A percentile compares a stretch with the other conserved stretches of the same genome.
Conservation (phyloP, 2,113 vertebrate genomes). For the Ceyx cyanopectus region DNA sequence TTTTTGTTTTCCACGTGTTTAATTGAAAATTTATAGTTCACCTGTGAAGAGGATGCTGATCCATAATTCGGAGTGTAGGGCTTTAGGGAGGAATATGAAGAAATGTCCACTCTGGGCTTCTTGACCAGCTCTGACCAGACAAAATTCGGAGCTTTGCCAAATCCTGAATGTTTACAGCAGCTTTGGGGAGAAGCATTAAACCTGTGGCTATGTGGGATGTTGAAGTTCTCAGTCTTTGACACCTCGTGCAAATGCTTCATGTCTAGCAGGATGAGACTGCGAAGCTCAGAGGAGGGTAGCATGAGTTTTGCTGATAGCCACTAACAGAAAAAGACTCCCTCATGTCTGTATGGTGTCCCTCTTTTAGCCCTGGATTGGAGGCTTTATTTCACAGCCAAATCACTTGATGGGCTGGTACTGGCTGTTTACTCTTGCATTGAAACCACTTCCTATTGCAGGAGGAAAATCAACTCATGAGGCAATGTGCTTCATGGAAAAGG, state of each 20-base stretch:
- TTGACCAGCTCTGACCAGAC: not conserved
- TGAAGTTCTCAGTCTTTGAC: not conserved
- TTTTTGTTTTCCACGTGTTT: not conserved
- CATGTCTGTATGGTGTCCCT: not conserved
- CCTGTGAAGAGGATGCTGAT: not conserved
- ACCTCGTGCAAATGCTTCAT: accelerated
- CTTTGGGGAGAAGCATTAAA: not conserved
- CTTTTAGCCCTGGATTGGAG: not conserved
- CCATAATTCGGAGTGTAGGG: not conserved
- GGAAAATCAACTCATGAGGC: not conserved
- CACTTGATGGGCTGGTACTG: not conserved
- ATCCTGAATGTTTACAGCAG: not conserved
- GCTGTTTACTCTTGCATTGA: not conserved
- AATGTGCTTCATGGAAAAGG: not conserved
- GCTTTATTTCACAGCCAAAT: not conserved
- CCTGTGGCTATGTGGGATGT: not conserved
- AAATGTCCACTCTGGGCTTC: not conserved
- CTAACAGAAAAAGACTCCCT: not conserved
- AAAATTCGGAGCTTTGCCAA: not conserved
- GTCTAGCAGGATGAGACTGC: not conserved
- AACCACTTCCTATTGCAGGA: not conserved
- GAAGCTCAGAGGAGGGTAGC: not conserved
- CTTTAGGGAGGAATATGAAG: not conserved
- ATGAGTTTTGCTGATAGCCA: not conserved
- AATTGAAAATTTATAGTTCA: not conserved